phyloP scores from a whole-genome alignment of 2,113 vertebrate species.

The Macrotus californicus region DNA sequence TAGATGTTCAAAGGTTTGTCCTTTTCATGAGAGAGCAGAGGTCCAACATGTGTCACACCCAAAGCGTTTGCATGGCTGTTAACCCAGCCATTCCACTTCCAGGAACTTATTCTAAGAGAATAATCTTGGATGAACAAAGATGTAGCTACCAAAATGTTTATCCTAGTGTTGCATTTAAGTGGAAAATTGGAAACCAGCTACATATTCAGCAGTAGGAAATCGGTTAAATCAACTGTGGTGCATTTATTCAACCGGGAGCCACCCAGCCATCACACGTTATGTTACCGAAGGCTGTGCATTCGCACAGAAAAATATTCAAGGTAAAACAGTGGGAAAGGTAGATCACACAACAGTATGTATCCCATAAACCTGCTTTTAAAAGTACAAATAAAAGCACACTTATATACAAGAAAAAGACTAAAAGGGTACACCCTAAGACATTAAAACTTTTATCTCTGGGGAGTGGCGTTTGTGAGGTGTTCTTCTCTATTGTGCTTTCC shows the following conservation, averaged over 20 bases:
- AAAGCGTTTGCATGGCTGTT: background rate
- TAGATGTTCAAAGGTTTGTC: background rate
- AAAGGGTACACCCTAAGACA: background rate
- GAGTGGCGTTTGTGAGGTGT: background rate
- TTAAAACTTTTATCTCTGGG: background rate
- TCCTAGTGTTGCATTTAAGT: background rate
- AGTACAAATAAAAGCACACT: background rate
- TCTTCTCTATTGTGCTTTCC: background rate
- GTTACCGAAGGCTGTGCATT: background rate
- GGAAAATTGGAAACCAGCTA: constrained; percentile 38
- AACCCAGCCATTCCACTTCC: background rate
- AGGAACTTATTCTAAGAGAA: constrained; percentile 28
- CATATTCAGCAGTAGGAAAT: constrained; percentile 15
- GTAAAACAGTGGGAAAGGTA: background rate
- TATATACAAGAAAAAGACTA: background rate
- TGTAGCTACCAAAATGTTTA: constrained; percentile 20
- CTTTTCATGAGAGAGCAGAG: background rate
- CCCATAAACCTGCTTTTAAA: background rate
- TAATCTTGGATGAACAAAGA: background rate
- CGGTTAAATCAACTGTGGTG: constrained; percentile 22
- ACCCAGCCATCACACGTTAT: background rate
- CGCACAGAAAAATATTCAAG: background rate
- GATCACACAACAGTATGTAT: background rate
- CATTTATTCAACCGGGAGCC: background rate
- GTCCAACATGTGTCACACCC: background rate